These are phyloP conservation scores for Centropus bengalensis DNA, from an alignment of 2,113 vertebrate species.

Conservation along the genomic window DNA sequence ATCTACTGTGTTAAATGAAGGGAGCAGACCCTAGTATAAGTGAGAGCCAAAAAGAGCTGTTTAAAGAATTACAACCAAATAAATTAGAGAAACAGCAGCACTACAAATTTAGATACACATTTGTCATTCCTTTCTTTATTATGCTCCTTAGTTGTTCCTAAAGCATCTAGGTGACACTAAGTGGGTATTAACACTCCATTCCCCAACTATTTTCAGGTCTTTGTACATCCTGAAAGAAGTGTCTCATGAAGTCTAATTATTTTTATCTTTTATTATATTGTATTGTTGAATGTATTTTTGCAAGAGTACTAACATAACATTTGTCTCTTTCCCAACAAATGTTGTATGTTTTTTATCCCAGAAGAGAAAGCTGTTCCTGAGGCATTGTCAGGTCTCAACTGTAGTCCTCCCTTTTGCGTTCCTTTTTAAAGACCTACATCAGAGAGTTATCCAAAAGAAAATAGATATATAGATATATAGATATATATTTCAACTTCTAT, in stretches of 20 bases:
- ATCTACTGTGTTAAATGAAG: neutral
- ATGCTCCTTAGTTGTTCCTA: neutral
- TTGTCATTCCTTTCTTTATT: neutral
- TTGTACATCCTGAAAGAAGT: neutral
- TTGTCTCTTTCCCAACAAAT: neutral
- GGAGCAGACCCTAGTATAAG: neutral
- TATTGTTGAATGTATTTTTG: neutral
- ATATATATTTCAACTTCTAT: neutral
- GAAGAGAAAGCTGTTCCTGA: neutral
- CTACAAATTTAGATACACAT: neutral
- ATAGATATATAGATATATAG: fast-evolving
- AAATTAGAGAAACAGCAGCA: neutral
- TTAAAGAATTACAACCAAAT: neutral
- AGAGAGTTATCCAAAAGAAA: neutral
- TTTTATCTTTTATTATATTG: neutral
- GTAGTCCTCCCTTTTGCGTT: neutral
- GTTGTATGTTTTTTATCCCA: neutral
- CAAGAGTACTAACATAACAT: fast-evolving
- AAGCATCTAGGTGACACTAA: neutral
- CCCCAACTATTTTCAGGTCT: neutral
- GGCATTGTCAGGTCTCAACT: neutral
- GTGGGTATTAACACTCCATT: neutral
- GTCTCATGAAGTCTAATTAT: neutral
- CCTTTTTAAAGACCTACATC: neutral
- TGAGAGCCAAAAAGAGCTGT: neutral